Evolutionary conservation across 2,113 vertebrate species (phyloP), one percentile per base, ranked within the genome.

Genomic region (Chrysemys picta): DNA sequence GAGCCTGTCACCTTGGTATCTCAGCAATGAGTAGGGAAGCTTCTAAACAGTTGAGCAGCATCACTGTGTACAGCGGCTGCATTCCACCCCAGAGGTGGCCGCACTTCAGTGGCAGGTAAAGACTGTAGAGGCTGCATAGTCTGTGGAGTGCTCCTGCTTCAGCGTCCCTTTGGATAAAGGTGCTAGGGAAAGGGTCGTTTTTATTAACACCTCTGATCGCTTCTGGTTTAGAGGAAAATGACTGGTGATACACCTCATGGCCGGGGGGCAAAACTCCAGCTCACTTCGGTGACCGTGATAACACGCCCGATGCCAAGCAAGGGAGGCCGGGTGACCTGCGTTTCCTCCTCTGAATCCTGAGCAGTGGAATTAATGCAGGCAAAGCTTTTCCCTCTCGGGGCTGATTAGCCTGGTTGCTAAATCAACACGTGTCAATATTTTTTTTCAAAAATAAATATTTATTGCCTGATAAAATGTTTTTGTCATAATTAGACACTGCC

Each of bases 21-120:
- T 93, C 78, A 95, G 96, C 96, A 95, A 92, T 92, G 81, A 91
- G 89, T 76, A 1, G n/a, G 92, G 93, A 62, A 52, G 79, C 47
- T 49, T 86, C 90, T 92, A 93, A 94, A 90, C 50, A 88, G 94
- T 80, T 10, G 50, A 27, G 75, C 75, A 45, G 22, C 25, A 27
- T 47, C 11, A 47, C 11, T 47, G 6, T 42, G 75, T 27, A 27
- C 75, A 47, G 38, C 10, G 11, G 22, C 38, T 12, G 38, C 38
- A 10, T 25, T 76, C 4, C 24, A 87, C 89, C 88, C 35, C 1
- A 78, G 81, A 56, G 52, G 17, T n/a, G 85, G 53, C 86, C 88
- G 88, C 50, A 84, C 10, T 56, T 31, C 62, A 87, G 65, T 47
- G n/a, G 69, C 10, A 42, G 17, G 19, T 75, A 38, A 75, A 75